These are phyloP conservation scores for Vanessa cardui DNA, from an alignment of 2,888 invertebrate genomes.

Conservation along the genomic window DNA sequence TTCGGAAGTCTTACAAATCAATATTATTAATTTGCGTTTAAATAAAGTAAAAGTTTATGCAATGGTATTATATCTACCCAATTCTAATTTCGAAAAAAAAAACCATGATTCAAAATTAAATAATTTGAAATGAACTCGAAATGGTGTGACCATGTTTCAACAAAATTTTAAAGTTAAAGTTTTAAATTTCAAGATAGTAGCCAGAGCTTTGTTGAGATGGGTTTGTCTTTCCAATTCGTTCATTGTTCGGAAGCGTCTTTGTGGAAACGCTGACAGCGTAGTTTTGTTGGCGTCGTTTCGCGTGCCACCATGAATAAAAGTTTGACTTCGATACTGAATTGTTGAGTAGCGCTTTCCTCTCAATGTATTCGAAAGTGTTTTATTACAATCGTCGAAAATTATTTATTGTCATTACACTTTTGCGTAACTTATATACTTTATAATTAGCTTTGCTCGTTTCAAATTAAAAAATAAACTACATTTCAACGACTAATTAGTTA, in stretches of 20 bases:
- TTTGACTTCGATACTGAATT: constrained; percentile 28
- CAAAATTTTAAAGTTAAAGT: constrained; percentile 12
- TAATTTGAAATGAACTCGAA: too few species aligned
- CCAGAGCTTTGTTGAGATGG: constrained; percentile 33
- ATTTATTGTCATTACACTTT: constrained; percentile 4
- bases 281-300: constrained; percentile 37
- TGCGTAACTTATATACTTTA: background rate
- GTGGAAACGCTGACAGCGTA: constrained; percentile 32
- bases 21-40: too few species aligned
- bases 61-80: too few species aligned
- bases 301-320: constrained; percentile 32
- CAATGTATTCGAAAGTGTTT: constrained; percentile 12
- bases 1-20: too few species aligned
- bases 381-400: constrained; percentile 2
- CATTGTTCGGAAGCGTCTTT: constrained; percentile 40
- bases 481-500: too few species aligned
- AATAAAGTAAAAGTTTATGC: too few species aligned
- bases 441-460: background rate
- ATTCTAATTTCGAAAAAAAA: too few species aligned
- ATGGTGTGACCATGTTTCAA: constrained; percentile 6
- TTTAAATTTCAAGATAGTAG: constrained; percentile 29
- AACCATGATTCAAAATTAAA: too few species aligned
- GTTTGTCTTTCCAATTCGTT: constrained; percentile 42
- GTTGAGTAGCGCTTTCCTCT: constrained; percentile 8
- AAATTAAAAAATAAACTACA: too few species aligned